phyloP scores from a whole-genome alignment of 2,113 vertebrate species.

The Urocolius indicus region DNA sequence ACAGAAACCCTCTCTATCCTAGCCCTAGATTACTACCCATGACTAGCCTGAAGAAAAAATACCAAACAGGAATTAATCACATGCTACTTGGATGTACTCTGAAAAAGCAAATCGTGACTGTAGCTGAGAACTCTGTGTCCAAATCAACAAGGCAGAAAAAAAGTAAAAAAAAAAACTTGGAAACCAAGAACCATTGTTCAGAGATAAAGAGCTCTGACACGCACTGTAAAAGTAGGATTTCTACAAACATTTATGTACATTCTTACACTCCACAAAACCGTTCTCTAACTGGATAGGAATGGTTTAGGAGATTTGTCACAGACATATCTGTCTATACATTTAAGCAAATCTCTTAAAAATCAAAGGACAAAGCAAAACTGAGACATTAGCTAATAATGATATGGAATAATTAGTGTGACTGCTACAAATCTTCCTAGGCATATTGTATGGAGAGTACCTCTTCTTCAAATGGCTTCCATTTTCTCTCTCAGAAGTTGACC shows the following conservation, averaged over 20 bases:
- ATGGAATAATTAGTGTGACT: not conserved
- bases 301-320: not conserved
- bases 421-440: not conserved
- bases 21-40: not conserved
- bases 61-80: not conserved
- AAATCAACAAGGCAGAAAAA: not conserved
- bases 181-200: not conserved
- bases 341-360: not conserved
- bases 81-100: not conserved
- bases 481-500: not conserved
- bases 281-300: not conserved
- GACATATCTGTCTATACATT: not conserved
- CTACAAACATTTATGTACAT: not conserved
- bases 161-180: not conserved
- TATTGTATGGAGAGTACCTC: fast-evolving
- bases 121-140: not conserved
- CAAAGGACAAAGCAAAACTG: not conserved
- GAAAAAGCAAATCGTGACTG: not conserved
- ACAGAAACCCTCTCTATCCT: not conserved
- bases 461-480: fast-evolving
- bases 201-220: not conserved
- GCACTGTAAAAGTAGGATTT: not conserved
- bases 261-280: not conserved
- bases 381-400: not conserved
- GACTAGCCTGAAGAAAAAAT: not conserved